Base-by-base conservation (phyloP, 1,140 invertebrate species). In the Caenorhabditis tropicalis region DNA sequence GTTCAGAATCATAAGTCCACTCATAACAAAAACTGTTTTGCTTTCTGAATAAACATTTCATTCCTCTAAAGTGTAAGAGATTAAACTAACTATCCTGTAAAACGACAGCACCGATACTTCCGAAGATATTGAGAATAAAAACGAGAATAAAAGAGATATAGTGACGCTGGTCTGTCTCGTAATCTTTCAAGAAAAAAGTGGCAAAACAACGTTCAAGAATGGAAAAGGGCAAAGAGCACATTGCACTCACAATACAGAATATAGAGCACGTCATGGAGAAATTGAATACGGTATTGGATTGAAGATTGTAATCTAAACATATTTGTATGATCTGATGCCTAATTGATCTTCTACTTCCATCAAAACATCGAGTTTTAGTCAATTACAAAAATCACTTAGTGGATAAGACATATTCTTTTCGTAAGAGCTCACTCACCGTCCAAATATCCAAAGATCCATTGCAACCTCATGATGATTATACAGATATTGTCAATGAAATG, bases 121-220 rank as follows among this genome's bases (percentile, higher is more conserved):
- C 60, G 39, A 70, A 16, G 2, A 70, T 19, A 36, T 36, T 70
- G 24, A 58, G 27, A 10, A 70, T 12, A 36, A 70, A 19, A n/a
- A 33, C 60, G 0, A 70, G 29, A 36, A 10, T n/a, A 36, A 36
- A 70, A 7, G 60, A 70, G 0, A 70, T 70, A n/a, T 70, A 36
- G 5, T 12, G 16, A 36, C 60, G 60, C 9, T 27, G 29, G n/a
- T 70, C 39, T 21, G 33, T 36, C 12, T 70, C 60, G 10, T 70
- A 70, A 19, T 70, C 60, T 24, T 70, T 70, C 33, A 70, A 19
- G 9, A 36, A 70, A 12, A 33, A 36, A 6, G 60, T 36, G 3
- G 60, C 60, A 39, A 70, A 70, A 70, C 60, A 70, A 27, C 60
- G 31, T 39, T 70, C 60, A 6, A 70, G 5, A 19, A 70, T 70